These are phyloP conservation scores for Trichomalopsis sarcophagae DNA, from an alignment of 1,140 invertebrate genomes.

Conservation along the genomic window DNA sequence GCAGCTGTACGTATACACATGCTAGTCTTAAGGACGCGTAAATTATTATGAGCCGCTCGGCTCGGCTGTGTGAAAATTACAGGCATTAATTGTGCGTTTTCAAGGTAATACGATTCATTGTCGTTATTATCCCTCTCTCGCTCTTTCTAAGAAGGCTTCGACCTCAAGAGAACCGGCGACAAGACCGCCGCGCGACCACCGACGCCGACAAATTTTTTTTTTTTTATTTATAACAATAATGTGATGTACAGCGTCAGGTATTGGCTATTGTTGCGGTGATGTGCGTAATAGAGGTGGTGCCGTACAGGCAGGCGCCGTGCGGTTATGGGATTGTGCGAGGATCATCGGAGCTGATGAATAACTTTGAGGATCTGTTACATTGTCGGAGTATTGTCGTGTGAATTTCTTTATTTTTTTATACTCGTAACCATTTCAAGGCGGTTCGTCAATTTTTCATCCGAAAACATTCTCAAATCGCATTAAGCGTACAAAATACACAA, in stretches of 20 bases:
- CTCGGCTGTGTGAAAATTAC: slow-evolving; percentile 39
- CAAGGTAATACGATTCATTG: slow-evolving; percentile 51
- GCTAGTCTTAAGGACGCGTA: slow-evolving; percentile 38
- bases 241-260: too few species aligned
- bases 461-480: too few species aligned
- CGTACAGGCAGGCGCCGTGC: neutral
- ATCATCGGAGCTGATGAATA: neutral
- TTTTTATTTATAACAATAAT: neutral
- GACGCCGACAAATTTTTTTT: neutral
- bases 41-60: slow-evolving; percentile 35
- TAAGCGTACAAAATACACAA: too few species aligned
- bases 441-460: too few species aligned
- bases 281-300: neutral
- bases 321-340: neutral
- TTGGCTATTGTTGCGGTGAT: neutral
- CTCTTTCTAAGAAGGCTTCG: slow-evolving; percentile 30
- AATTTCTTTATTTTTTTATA: too few species aligned
- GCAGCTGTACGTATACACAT: neutral
- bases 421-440: too few species aligned
- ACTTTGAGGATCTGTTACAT: neutral
- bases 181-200: neutral
- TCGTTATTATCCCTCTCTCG: slow-evolving; percentile 44
- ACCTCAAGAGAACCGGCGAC: slow-evolving; percentile 12
- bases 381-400: too few species aligned
- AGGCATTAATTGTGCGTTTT: slow-evolving; percentile 47